Conservation (phyloP, 2,888 invertebrate genomes). For the Tolmerus cingulatus region DNA sequence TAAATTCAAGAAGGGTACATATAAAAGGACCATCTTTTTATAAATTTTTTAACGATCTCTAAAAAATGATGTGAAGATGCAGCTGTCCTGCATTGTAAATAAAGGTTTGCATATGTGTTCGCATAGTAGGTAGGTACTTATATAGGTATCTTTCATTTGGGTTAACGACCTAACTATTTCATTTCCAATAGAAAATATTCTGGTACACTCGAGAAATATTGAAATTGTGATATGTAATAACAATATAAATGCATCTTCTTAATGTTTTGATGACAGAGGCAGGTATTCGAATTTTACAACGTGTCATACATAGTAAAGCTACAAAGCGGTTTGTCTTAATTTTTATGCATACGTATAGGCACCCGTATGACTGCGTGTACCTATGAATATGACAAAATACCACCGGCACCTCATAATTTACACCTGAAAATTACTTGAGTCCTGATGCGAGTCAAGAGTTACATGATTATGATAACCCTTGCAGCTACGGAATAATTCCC, state of each 20-base stretch:
- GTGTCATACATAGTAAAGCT: background rate
- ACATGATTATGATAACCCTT: constrained; percentile 26
- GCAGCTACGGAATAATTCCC: background rate
- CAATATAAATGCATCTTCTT: background rate
- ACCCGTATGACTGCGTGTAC: constrained; percentile 2
- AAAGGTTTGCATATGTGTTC: background rate
- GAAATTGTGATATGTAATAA: background rate
- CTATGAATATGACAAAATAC: constrained; percentile 30
- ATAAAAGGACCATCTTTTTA: background rate
- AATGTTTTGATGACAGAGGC: background rate
- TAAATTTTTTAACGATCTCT: background rate
- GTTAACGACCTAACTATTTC: background rate
- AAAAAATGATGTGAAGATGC: background rate
- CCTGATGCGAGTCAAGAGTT: constrained; percentile 12
- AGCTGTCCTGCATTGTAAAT: background rate
- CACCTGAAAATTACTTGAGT: constrained; percentile 12
- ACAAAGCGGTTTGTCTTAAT: background rate
- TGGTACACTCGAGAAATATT: background rate
- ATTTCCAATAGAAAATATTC: background rate
- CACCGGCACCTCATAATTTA: constrained; percentile 34
- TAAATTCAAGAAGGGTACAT: background rate
- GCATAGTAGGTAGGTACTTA: background rate
- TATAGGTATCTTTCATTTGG: background rate
- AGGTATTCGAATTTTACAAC: background rate
- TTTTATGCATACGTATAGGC: background rate